These are phyloP conservation scores for Harpegnathos saltator DNA, from an alignment of 1,140 invertebrate genomes.

Conservation along the genomic window DNA sequence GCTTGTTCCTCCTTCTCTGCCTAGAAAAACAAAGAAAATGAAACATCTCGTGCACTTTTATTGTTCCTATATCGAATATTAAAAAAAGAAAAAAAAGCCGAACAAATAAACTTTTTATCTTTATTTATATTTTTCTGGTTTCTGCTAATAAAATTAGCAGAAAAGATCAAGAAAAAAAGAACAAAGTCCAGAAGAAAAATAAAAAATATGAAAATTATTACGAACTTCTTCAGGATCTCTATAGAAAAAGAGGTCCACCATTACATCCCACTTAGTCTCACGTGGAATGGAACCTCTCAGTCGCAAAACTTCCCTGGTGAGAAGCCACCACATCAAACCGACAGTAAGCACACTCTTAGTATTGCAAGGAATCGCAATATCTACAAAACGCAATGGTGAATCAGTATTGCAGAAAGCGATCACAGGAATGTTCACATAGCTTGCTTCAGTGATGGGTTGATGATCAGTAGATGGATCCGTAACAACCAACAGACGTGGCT, in stretches of 20 bases:
- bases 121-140: too few species aligned
- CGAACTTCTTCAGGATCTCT: constrained; percentile 96
- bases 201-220: constrained; percentile 1
- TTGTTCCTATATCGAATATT: too few species aligned
- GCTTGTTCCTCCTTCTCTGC: constrained; percentile 98
- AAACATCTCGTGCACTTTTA: too few species aligned
- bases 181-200: neutral
- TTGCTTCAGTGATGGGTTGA: constrained; percentile 99
- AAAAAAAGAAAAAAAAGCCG: too few species aligned
- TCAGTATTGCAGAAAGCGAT: constrained; percentile 99
- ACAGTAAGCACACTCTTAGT: constrained; percentile 98
- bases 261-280: constrained; percentile 97
- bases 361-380: constrained; percentile 99
- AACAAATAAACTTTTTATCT: too few species aligned
- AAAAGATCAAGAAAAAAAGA: constrained; percentile 71
- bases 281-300: constrained; percentile 96
- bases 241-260: constrained; percentile 99
- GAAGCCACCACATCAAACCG: constrained; percentile 99
- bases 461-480: constrained; percentile 98
- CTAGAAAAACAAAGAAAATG: constrained; percentile 74
- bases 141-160: constrained; percentile 41
- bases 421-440: constrained; percentile 99
- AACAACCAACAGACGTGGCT: constrained; percentile 98
- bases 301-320: constrained; percentile 98
- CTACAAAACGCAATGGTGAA: constrained; percentile 97